Conservation (phyloP, 2,797 vertebrate genomes). For the Acridotheres tristis region DNA sequence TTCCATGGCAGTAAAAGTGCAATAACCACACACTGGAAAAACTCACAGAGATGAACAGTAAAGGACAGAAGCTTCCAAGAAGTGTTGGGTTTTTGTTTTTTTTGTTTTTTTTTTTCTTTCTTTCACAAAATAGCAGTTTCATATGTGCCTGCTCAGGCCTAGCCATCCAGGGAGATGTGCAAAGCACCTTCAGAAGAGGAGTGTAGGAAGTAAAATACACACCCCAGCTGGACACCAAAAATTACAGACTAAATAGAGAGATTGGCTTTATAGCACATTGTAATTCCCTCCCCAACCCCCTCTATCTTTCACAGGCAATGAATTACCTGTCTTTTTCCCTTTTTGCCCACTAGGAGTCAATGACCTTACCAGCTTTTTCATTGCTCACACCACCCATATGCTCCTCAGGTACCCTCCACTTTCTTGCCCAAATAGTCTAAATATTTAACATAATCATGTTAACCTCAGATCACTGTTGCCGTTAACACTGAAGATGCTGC, state of each 20-base stretch:
- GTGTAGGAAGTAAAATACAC: neutral
- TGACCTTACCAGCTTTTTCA: conserved; percentile 28
- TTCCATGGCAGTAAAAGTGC: conserved; percentile 15
- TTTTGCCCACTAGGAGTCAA: conserved; percentile 11
- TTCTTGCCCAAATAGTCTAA: neutral
- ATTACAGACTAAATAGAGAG: neutral
- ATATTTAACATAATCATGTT: conserved; percentile 25
- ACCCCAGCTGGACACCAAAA: neutral
- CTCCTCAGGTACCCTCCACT: neutral
- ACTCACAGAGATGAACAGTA: neutral
- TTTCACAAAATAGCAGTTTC: neutral
- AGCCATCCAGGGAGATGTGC: neutral
- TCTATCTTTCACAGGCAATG: neutral
- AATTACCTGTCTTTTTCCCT: conserved; percentile 10
- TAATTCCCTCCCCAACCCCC: neutral
- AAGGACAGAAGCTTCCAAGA: neutral
- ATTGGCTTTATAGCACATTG: neutral
- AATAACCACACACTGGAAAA: neutral
- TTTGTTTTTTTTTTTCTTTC: neutral
- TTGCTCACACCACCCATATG: neutral
- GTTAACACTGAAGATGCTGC: neutral
- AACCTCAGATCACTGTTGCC: neutral
- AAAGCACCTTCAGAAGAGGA: neutral
- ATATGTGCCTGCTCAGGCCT: neutral
- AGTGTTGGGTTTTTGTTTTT: neutral